Conservation (phyloP, 1,140 invertebrate species). For the Bombus sylvicola region DNA sequence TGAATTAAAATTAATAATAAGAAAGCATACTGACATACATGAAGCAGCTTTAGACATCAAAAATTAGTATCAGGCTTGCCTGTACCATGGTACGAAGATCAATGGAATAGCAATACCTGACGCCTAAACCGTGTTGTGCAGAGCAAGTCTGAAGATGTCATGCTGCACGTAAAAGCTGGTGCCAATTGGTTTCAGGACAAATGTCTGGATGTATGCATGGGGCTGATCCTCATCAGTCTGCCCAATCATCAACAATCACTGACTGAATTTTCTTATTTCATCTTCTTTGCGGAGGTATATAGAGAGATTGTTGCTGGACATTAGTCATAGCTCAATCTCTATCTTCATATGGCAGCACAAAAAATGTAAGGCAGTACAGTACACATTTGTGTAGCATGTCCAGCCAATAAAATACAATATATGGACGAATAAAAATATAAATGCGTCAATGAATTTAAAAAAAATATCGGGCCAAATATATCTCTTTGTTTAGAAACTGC, state of each 20-base stretch:
- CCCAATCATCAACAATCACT: slow-evolving; percentile 79
- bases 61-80: slow-evolving; percentile 70
- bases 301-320: slow-evolving; percentile 68
- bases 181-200: slow-evolving; percentile 93
- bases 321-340: slow-evolving; percentile 72
- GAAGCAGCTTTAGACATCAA: slow-evolving; percentile 55
- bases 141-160: slow-evolving; percentile 94
- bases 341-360: slow-evolving; percentile 72
- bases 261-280: slow-evolving; percentile 69
- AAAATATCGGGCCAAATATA: not conserved
- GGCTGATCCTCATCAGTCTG: slow-evolving; percentile 96
- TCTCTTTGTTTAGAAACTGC: slow-evolving; percentile 10
- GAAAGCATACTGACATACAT: slow-evolving; percentile 43
- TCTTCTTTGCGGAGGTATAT: slow-evolving; percentile 66
- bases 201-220: slow-evolving; percentile 95
- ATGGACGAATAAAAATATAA: slow-evolving; percentile 15
- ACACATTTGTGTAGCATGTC: slow-evolving; percentile 52
- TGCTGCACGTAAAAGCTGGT: slow-evolving; percentile 95
- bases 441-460: slow-evolving; percentile 16
- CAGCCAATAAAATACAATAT: slow-evolving; percentile 51
- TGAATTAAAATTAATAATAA: slow-evolving; percentile 42
- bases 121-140: slow-evolving; percentile 88
- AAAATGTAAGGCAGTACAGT: slow-evolving; percentile 67
- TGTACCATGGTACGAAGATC: slow-evolving; percentile 74
- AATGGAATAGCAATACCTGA: slow-evolving; percentile 69